These are phyloP conservation scores for Pogonocherus hispidulus DNA, from an alignment of 2,888 invertebrate species.

Conservation along the genomic window DNA sequence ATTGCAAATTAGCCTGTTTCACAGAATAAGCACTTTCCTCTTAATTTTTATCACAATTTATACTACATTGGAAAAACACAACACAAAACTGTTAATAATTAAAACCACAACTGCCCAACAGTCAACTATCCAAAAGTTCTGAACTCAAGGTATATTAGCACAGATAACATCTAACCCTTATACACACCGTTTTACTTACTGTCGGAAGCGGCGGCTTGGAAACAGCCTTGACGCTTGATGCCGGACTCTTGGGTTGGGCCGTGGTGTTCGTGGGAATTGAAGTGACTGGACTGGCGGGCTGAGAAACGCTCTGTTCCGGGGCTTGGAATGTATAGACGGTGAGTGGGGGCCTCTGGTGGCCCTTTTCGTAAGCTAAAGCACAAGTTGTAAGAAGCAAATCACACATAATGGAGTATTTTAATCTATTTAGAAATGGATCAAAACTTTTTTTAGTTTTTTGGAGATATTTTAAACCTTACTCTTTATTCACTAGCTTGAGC, in stretches of 20 bases:
- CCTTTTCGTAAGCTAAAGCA: constrained; percentile 84
- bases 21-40: too few relatives aligned
- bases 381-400: not conserved
- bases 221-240: constrained; percentile 60
- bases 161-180: not conserved
- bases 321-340: constrained; percentile 91
- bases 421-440: too few relatives aligned
- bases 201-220: constrained; percentile 80
- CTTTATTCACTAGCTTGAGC: not conserved
- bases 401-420: too few relatives aligned
- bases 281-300: constrained; percentile 70
- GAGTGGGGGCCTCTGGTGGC: constrained; percentile 86
- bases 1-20: too few relatives aligned
- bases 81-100: not conserved
- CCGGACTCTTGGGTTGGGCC: constrained; percentile 66
- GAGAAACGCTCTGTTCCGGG: constrained; percentile 75
- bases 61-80: too few relatives aligned
- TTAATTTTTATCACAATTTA: too few relatives aligned
- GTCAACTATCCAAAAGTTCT: too few relatives aligned
- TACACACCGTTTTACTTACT: constrained; percentile 68
- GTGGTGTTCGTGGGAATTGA: constrained; percentile 60
- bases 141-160: too few relatives aligned
- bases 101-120: not conserved
- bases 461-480: too few relatives aligned
- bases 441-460: too few relatives aligned